phyloP scores from a whole-genome alignment of 2,888 invertebrate genomes.

The Mimumesa dahlbomi region DNA sequence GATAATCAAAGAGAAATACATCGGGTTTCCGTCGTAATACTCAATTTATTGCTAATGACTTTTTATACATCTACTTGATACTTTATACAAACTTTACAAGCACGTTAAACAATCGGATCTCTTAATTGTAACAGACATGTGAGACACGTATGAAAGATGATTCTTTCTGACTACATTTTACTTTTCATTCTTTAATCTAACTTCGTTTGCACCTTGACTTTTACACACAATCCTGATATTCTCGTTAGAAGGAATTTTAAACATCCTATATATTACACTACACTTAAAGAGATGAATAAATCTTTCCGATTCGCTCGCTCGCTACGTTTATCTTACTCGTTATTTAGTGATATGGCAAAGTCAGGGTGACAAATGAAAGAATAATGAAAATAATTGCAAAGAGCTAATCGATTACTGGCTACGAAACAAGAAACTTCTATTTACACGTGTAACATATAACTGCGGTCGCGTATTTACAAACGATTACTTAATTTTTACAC shows the following conservation, averaged over 20 bases:
- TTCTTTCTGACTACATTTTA: no score
- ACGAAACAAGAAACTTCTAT: conserved; percentile 35
- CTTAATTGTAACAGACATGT: not conserved
- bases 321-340: no score
- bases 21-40: conserved; percentile 8
- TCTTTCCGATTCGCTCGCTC: no score
- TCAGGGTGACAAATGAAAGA: not conserved
- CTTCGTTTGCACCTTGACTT: no score
- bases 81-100: conserved; percentile 74
- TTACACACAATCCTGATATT: no score
- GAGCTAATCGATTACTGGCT: conserved; percentile 4
- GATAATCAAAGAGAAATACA: not conserved
- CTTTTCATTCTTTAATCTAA: no score
- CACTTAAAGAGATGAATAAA: no score
- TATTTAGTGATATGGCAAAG: not conserved
- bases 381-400: not conserved
- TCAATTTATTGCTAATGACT: conserved; percentile 55
- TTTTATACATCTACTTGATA: conserved; percentile 42
- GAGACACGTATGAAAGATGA: no score
- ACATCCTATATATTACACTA: no score
- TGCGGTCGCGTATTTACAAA: conserved; percentile 49
- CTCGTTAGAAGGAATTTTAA: no score
- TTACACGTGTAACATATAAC: conserved; percentile 37
- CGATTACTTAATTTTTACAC: conserved; percentile 39
- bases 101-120: conserved; percentile 1